A percentile compares a stretch with the other conserved stretches of the same genome.
Evolutionary conservation across 1,140 invertebrate genomes (phyloP).

Genomic region (Calliopsis andreniformis): DNA sequence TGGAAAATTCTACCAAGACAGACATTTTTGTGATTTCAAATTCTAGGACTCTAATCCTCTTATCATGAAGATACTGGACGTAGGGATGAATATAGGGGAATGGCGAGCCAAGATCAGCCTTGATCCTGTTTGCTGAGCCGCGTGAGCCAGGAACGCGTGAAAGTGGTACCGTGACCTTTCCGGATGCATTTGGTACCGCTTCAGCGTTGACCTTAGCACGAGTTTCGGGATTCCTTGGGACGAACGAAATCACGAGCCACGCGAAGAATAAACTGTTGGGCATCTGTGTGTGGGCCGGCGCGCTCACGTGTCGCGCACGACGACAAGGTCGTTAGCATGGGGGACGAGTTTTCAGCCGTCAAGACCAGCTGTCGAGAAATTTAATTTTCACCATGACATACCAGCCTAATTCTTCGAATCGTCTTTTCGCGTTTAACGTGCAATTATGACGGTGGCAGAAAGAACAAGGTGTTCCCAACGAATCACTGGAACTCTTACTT

Average conservation of each 20-base stretch:
- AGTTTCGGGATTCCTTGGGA: slow-evolving; percentile 51
- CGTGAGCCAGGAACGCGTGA: slow-evolving; percentile 61
- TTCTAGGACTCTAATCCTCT: no score
- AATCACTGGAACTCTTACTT: no score
- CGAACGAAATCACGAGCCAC: slow-evolving; percentile 37
- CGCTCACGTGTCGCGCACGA: slow-evolving; percentile 58
- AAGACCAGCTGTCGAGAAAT: slow-evolving; percentile 28
- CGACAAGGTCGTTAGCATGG: slow-evolving; percentile 61
- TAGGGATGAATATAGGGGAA: no score
- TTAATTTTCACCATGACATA: slow-evolving; percentile 17
- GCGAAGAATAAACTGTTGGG: slow-evolving; percentile 44
- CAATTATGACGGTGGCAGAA: no score
- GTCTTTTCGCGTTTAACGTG: no score
- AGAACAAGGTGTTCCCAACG: no score
- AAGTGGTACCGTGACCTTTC: slow-evolving; percentile 68
- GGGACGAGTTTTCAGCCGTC: slow-evolving; percentile 46
- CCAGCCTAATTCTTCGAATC: no score
- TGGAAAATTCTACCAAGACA: no score
- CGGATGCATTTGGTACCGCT: slow-evolving; percentile 67
- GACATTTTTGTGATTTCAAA: no score
- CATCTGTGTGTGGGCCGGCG: slow-evolving; percentile 6
- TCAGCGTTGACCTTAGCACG: slow-evolving; percentile 62
- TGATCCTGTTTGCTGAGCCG: slow-evolving; percentile 63
- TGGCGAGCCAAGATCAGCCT: slow-evolving; percentile 58
- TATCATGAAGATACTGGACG: no score